Base-by-base conservation (phyloP, 2,888 invertebrate species). In the Odontomyia ornata region DNA sequence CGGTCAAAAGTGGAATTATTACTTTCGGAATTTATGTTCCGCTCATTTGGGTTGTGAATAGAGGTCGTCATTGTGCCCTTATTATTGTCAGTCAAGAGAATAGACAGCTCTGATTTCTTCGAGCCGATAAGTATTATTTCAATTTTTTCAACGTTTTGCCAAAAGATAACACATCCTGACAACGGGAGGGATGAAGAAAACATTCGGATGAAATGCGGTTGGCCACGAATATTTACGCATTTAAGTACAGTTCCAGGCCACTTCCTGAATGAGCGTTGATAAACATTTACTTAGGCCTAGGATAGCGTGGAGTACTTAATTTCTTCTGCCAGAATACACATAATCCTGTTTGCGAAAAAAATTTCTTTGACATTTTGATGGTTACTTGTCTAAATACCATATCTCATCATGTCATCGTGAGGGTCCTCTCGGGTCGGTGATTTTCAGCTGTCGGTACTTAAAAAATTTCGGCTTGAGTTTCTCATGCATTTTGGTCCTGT, bases 321-420 rank as follows among this genome's bases (percentile, higher is more conserved):
- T 73, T 73, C 43, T 73, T 72, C 73, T 60, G 60, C 25, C 7
- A 11, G 36, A 73, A 30, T 60, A 57, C 13, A 43, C 57, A 73
- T 73, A 57, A 73, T 73, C 73, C 73, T 57, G 73, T 60, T 60
- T 60, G 73, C 57, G 30, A 73, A 73, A 73, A 36, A 30, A 30
- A 4, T 36, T 18, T 69, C 47, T 89, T 97, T 81, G 98, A 98
- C 81, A 80, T 80, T 81, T 81, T 81, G 81, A 80, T 81, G 81
- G 80, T 77, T 80, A 77, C 80, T 77, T 81, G 81, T 81, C 81
- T 76, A 81, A 80, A 81, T 80, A 81, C 79, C 77, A 79, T 79
- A 79, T 79, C 77, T 76, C 75, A 36, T 56, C 47, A 36, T 77
- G 75, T 75, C 52, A 76, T 65, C 73, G 43, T 36, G 60, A 60